A percentile compares a stretch with the other conserved stretches of the same genome.
Evolutionary conservation across 2,888 invertebrate genomes (phyloP).

Genomic region (Sclerodermus sp.): DNA sequence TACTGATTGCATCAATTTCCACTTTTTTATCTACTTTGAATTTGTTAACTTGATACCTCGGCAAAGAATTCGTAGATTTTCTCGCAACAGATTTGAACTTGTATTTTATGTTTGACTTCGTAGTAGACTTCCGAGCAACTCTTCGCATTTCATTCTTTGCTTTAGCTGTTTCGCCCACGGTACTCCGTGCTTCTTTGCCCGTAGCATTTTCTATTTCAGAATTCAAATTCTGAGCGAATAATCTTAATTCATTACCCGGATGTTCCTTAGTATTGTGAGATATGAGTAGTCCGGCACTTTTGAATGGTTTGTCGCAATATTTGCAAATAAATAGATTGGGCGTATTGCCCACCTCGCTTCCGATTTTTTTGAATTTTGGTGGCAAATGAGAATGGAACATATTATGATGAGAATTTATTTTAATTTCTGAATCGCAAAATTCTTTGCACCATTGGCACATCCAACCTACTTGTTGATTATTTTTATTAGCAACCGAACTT

Average conservation of each 20-base stretch:
- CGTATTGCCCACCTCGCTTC: slow-evolving; percentile 3
- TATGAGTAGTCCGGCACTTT: slow-evolving; percentile 38
- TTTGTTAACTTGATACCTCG: slow-evolving; percentile 32
- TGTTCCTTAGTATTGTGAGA: slow-evolving; percentile 47
- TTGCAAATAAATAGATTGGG: slow-evolving; percentile 40
- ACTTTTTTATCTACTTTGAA: slow-evolving; percentile 30
- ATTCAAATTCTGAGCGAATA: slow-evolving; percentile 35
- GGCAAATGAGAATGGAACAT: slow-evolving; percentile 53
- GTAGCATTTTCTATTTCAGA: slow-evolving; percentile 32
- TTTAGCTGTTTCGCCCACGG: background rate
- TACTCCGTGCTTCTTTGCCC: slow-evolving; percentile 8
- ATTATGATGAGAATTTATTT: slow-evolving; percentile 51
- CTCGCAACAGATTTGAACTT: slow-evolving; percentile 48
- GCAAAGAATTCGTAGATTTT: slow-evolving; percentile 61
- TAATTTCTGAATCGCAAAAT: slow-evolving; percentile 41
- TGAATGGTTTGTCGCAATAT: slow-evolving; percentile 51
- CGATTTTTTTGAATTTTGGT: slow-evolving; percentile 33
- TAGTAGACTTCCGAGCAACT: slow-evolving; percentile 59
- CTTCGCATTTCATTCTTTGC: slow-evolving; percentile 18
- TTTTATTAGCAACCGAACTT: background rate
- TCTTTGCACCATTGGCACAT: slow-evolving; percentile 50
- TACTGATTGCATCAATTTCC: background rate
- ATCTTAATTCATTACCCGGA: slow-evolving; percentile 39
- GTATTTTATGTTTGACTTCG: slow-evolving; percentile 31
- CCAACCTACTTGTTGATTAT: slow-evolving; percentile 30